Conservation (phyloP, 1,140 invertebrate species). For the Ridgeia piscesae region DNA sequence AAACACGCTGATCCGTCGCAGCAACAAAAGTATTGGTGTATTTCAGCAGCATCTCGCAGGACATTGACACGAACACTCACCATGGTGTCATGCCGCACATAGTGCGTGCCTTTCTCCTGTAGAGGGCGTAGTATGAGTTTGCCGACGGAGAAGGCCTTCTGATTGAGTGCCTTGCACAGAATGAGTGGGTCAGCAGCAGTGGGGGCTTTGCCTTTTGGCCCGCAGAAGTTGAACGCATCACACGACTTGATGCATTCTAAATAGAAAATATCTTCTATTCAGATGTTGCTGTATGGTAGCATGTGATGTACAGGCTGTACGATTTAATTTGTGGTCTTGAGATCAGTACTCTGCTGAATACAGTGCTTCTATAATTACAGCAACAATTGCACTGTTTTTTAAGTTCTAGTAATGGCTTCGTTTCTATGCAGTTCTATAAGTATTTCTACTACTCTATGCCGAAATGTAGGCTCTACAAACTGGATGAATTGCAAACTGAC, state of each 20-base stretch:
- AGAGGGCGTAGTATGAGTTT: slow-evolving; percentile 33
- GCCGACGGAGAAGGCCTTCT: slow-evolving; percentile 37
- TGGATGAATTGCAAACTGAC: too few relatives aligned
- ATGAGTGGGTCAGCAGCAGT: slow-evolving; percentile 32
- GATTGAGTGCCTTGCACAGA: slow-evolving; percentile 34
- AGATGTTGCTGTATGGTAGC: too few relatives aligned
- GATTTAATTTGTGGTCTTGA: too few relatives aligned
- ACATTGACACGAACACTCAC: slow-evolving; percentile 24
- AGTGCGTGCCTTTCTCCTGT: slow-evolving; percentile 36
- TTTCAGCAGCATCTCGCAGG: background rate
- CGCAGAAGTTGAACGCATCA: slow-evolving; percentile 26
- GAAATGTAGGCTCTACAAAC: background rate
- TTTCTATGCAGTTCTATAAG: background rate
- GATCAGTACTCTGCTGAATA: too few relatives aligned
- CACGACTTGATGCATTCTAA: slow-evolving; percentile 36
- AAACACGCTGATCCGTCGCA: background rate
- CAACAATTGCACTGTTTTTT: background rate
- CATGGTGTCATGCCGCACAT: slow-evolving; percentile 35
- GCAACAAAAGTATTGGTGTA: background rate
- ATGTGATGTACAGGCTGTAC: too few relatives aligned
- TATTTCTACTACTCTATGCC: background rate
- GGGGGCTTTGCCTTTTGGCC: slow-evolving; percentile 29
- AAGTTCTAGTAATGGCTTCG: too few relatives aligned
- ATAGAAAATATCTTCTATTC: slow-evolving; percentile 4
- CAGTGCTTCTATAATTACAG: background rate